These are phyloP conservation scores for Yponomeuta malinellus DNA, from an alignment of 2,888 invertebrate genomes.

Conservation along the genomic window DNA sequence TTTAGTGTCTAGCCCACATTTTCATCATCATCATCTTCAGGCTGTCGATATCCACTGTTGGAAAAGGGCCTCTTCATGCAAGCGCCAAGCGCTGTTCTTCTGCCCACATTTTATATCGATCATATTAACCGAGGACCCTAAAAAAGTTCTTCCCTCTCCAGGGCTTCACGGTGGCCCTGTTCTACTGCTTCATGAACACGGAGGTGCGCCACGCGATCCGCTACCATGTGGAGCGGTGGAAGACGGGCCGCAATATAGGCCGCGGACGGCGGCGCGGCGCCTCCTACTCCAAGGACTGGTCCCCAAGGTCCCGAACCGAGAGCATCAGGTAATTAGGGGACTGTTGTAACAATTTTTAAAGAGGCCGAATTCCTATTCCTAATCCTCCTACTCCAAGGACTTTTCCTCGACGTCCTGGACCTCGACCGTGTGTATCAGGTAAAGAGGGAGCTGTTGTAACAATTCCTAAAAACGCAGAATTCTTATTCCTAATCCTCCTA, in stretches of 20 bases:
- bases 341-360: not conserved
- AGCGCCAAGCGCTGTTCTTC: too few relatives aligned
- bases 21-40: too few relatives aligned
- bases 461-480: not conserved
- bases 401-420: conserved; percentile 84
- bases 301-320: conserved; percentile 86
- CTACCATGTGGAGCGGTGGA: conserved; percentile 89
- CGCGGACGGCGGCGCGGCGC: conserved; percentile 79
- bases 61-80: too few relatives aligned
- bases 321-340: conserved; percentile 81
- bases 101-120: too few relatives aligned
- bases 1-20: too few relatives aligned
- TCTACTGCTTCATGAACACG: conserved; percentile 95
- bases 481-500: conserved; percentile 60
- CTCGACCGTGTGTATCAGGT: conserved; percentile 86
- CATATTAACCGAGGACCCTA: too few relatives aligned
- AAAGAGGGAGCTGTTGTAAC: conserved; percentile 27
- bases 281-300: conserved; percentile 88
- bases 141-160: conserved; percentile 39
- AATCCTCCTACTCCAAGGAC: conserved; percentile 83
- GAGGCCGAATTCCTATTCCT: too few relatives aligned
- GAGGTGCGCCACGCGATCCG: conserved; percentile 91
- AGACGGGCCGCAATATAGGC: conserved; percentile 79
- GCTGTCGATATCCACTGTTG: too few relatives aligned
- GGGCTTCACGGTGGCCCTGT: conserved; percentile 93